A percentile compares a stretch with the other conserved stretches of the same genome.
These are phyloP conservation scores for Antechinus stuartii DNA, from an alignment of 2,113 vertebrate genomes.

Conservation along the genomic window DNA sequence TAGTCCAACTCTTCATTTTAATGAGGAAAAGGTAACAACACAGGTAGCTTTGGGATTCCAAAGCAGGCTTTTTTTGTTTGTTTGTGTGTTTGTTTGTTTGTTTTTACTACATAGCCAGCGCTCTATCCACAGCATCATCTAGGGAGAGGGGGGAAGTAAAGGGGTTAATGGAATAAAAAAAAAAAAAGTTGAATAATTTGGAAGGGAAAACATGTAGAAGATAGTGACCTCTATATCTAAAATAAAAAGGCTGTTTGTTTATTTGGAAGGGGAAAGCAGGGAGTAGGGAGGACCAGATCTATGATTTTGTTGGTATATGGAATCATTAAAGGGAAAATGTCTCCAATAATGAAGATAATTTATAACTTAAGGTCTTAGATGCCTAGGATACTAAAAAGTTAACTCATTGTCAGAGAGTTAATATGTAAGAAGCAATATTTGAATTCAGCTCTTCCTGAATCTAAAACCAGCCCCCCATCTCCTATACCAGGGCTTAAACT, in stretches of 20 bases:
- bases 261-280: neutral
- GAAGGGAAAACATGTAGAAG: neutral
- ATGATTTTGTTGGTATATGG: neutral
- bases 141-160: neutral
- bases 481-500: neutral
- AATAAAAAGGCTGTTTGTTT: neutral
- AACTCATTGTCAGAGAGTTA: neutral
- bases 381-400: neutral
- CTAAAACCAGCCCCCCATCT: neutral
- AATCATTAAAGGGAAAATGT: neutral
- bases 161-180: neutral
- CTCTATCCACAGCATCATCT: neutral
- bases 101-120: neutral
- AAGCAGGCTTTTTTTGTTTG: no score
- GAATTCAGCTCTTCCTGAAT: neutral
- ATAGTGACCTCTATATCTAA: neutral
- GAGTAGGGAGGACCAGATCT: neutral
- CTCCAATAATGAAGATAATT: neutral
- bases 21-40: neutral
- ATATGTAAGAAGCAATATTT: neutral
- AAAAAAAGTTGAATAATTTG: neutral
- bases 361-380: neutral
- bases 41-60: neutral
- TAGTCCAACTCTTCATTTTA: neutral
- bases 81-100: no score